Conservation (phyloP, 2,113 vertebrate species). For the Rousettus leschenaultii region DNA sequence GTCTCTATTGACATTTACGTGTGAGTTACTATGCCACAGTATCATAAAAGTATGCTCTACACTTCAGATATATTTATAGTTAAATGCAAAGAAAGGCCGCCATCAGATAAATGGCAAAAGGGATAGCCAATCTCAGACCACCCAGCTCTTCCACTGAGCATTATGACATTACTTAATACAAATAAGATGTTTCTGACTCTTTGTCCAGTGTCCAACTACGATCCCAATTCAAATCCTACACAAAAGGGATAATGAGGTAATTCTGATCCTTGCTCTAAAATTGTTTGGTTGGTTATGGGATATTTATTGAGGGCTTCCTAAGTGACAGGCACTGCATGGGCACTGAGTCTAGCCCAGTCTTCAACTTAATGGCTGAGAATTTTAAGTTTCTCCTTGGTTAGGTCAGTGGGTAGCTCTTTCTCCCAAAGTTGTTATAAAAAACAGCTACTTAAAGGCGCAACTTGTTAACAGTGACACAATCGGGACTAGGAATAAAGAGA, state of each 20-base stretch:
- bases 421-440: neutral
- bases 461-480: neutral
- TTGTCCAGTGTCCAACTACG: slow-evolving; percentile 38
- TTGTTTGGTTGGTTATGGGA: neutral
- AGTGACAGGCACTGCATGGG: neutral
- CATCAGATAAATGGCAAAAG: slow-evolving; percentile 59
- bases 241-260: slow-evolving; percentile 39
- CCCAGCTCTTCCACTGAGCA: slow-evolving; percentile 40
- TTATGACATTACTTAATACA: slow-evolving; percentile 51
- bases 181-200: slow-evolving; percentile 34
- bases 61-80: slow-evolving; percentile 73
- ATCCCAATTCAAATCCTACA: slow-evolving; percentile 22
- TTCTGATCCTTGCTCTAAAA: slow-evolving; percentile 51
- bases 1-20: slow-evolving; percentile 75
- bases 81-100: slow-evolving; percentile 68
- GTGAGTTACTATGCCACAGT: slow-evolving; percentile 75
- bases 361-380: neutral
- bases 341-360: neutral
- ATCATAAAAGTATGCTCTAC: slow-evolving; percentile 74
- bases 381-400: neutral
- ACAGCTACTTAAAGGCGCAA: neutral
- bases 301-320: slow-evolving; percentile 27
- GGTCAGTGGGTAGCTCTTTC: neutral
- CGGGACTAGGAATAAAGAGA: neutral
- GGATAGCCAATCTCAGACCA: slow-evolving; percentile 55